Conservation (phyloP, 2,113 vertebrate species). For the Syngnathus floridae region DNA sequence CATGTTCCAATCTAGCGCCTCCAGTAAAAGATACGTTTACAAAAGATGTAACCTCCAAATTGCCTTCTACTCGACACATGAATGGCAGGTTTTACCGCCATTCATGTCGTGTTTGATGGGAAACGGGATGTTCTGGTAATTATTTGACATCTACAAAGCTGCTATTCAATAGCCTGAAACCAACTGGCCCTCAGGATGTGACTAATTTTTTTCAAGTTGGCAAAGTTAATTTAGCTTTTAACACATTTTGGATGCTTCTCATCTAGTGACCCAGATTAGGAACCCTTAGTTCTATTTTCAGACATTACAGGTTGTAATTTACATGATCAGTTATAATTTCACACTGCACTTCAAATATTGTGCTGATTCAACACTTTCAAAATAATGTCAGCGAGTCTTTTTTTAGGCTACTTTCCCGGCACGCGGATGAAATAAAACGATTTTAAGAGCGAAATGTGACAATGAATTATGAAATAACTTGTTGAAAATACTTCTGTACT, state of each 20-base stretch:
- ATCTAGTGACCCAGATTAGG: constrained; percentile 16
- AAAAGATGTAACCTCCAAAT: constrained; percentile 43
- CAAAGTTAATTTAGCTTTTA: background rate
- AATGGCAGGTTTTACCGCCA: constrained; percentile 22
- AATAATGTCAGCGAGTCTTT: too few species aligned
- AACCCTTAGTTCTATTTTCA: constrained; percentile 23
- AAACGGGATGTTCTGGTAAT: constrained; percentile 37
- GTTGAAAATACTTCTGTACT: background rate
- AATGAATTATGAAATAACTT: background rate
- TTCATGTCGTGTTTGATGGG: constrained; percentile 42
- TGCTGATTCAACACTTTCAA: constrained; percentile 2
- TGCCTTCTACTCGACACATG: constrained; percentile 41
- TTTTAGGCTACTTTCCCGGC: too few species aligned
- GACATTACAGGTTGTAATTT: constrained; percentile 13
- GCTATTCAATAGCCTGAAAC: constrained; percentile 20
- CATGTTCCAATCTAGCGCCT: constrained; percentile 45
- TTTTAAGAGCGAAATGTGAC: too few species aligned
- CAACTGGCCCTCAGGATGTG: constrained; percentile 9
- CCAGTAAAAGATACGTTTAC: constrained; percentile 37
- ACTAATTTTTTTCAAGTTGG: constrained; percentile 25
- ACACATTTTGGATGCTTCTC: constrained; percentile 12
- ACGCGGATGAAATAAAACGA: too few species aligned
- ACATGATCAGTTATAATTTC: constrained; percentile 23
- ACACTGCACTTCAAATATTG: constrained; percentile 15
- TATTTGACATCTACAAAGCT: constrained; percentile 35